These are phyloP conservation scores for Clarias laeviceps DNA, from an alignment of 2,797 vertebrate species.

Conservation along the genomic window DNA sequence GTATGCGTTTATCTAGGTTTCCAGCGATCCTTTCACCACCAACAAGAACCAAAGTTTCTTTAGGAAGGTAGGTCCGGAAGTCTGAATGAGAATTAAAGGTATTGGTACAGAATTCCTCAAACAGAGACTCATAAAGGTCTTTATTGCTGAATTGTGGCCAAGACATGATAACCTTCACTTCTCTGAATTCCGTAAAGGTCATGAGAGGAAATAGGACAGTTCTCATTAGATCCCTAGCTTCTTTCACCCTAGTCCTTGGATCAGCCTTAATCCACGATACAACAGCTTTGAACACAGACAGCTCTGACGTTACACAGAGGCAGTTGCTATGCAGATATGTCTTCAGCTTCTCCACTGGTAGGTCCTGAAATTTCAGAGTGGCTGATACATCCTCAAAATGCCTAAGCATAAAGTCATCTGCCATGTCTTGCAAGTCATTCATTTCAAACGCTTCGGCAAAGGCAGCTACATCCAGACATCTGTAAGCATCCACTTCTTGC, in stretches of 20 bases:
- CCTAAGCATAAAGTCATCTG: slow-evolving; percentile 80
- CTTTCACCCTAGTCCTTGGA: slow-evolving; percentile 65
- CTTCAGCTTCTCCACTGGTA: slow-evolving; percentile 76
- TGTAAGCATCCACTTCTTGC: slow-evolving; percentile 70
- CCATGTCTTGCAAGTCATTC: slow-evolving; percentile 71
- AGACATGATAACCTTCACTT: slow-evolving; percentile 34
- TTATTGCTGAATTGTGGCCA: slow-evolving; percentile 10
- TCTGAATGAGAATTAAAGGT: slow-evolving; percentile 53
- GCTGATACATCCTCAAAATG: slow-evolving; percentile 80
- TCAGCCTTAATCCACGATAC: slow-evolving; percentile 81
- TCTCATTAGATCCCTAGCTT: slow-evolving; percentile 74
- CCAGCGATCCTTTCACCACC: slow-evolving; percentile 73
- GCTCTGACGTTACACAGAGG: slow-evolving; percentile 80
- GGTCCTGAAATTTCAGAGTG: slow-evolving; percentile 80
- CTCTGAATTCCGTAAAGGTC: slow-evolving; percentile 73
- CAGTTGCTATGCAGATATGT: slow-evolving; percentile 76
- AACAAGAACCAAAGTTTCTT: slow-evolving; percentile 74
- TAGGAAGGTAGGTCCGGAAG: slow-evolving; percentile 67
- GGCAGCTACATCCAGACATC: slow-evolving; percentile 79
- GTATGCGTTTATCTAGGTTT: slow-evolving; percentile 68
- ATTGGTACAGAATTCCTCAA: slow-evolving; percentile 59
- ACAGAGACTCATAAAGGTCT: slow-evolving; percentile 51
- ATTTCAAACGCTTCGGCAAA: slow-evolving; percentile 81
- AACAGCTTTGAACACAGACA: slow-evolving; percentile 82
- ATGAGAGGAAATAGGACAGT: slow-evolving; percentile 86